Conservation (phyloP, 2,888 invertebrate genomes). For the Cenopis cana region DNA sequence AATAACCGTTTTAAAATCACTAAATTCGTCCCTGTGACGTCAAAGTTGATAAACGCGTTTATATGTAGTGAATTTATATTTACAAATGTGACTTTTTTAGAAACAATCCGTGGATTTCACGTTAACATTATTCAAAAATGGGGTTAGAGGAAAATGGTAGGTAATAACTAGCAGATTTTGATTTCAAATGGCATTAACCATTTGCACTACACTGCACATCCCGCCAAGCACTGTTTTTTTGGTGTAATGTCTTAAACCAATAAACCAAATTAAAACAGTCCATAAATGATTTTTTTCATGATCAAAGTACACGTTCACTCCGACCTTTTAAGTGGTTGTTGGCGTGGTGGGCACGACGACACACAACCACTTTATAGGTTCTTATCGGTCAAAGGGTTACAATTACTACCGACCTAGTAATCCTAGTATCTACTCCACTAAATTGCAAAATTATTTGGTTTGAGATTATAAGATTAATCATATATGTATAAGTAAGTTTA, state of each 20-base stretch:
- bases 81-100: background rate
- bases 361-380: too few species aligned
- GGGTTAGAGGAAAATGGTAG: background rate
- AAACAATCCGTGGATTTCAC: background rate
- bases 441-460: background rate
- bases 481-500: background rate
- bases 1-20: constrained; percentile 79
- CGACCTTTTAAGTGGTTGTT: too few species aligned
- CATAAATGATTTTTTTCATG: too few species aligned
- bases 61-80: background rate
- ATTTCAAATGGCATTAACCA: too few species aligned
- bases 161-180: background rate
- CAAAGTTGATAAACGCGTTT: constrained; percentile 60
- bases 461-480: background rate
- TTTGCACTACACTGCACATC: too few species aligned
- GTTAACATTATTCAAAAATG: background rate
- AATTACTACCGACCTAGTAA: too few species aligned
- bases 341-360: too few species aligned
- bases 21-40: constrained; percentile 78
- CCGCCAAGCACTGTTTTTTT: too few species aligned
- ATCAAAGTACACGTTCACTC: too few species aligned
- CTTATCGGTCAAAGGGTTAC: too few species aligned
- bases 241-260: too few species aligned
- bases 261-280: too few species aligned
- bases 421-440: background rate